Conservation (phyloP, 2,888 invertebrate species). For the Arge pagana region DNA sequence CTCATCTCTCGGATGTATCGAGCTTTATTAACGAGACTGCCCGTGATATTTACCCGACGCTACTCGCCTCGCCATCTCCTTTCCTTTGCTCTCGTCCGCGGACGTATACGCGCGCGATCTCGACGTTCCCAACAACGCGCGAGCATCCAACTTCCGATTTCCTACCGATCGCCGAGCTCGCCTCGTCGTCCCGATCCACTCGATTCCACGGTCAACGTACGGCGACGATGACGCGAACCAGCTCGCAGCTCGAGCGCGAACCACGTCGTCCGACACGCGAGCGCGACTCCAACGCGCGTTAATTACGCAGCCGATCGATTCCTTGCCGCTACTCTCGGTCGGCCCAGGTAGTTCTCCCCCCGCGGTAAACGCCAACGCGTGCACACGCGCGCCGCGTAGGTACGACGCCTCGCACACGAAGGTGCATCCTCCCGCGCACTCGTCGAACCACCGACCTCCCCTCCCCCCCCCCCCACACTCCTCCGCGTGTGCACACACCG, state of each 20-base stretch:
- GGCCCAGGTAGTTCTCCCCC: too few species aligned
- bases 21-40: conserved; percentile 30
- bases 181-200: too few species aligned
- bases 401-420: neutral
- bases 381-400: neutral
- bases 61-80: too few species aligned
- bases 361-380: neutral
- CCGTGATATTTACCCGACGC: conserved; percentile 4
- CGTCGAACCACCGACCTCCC: neutral
- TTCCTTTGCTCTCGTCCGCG: too few species aligned
- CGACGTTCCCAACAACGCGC: too few species aligned
- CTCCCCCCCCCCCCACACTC: neutral
- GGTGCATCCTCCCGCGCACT: too few species aligned
- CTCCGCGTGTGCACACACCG: conserved; percentile 16
- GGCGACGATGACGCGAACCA: too few species aligned
- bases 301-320: conserved; percentile 51
- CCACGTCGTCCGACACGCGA: conserved; percentile 4
- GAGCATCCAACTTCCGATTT: too few species aligned
- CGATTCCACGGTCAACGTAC: too few species aligned
- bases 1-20: conserved; percentile 58
- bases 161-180: too few species aligned
- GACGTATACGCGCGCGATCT: too few species aligned
- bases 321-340: conserved; percentile 35
- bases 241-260: too few species aligned
- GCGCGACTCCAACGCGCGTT: conserved; percentile 40